A percentile compares a stretch with the other conserved stretches of the same genome.
phyloP scores from a whole-genome alignment of 2,888 invertebrate genomes.

The Alloplasta piceator region DNA sequence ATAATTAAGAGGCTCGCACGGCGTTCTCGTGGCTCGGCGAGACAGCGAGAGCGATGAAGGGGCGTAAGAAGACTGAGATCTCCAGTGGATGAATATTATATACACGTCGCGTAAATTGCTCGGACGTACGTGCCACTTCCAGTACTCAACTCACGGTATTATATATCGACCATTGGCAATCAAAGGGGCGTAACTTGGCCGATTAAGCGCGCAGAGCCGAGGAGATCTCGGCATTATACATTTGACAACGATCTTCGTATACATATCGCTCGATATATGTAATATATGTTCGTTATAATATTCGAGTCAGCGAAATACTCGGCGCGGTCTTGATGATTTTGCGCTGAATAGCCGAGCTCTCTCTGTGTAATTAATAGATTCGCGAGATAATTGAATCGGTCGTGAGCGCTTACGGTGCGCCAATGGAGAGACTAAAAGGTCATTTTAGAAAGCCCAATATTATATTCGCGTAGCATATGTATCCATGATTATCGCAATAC shows the following conservation, averaged over 20 bases:
- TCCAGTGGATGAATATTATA: constrained; percentile 52
- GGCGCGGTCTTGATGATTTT: constrained; percentile 44
- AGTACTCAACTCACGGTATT: constrained; percentile 11
- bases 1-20: constrained; percentile 60
- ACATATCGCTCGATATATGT: neutral
- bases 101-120: constrained; percentile 39
- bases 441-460: constrained; percentile 56
- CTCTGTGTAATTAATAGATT: constrained; percentile 64
- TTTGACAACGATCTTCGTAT: neutral
- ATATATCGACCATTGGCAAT: constrained; percentile 17
- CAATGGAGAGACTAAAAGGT: constrained; percentile 47
- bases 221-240: neutral
- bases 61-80: constrained; percentile 30
- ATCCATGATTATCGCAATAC: constrained; percentile 22
- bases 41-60: constrained; percentile 52
- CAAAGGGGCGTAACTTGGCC: constrained; percentile 28
- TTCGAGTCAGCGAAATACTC: constrained; percentile 27
- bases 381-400: constrained; percentile 66
- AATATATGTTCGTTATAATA: constrained; percentile 14
- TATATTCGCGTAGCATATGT: constrained; percentile 20
- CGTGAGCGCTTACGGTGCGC: constrained; percentile 41
- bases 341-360: constrained; percentile 19
- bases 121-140: constrained; percentile 61
- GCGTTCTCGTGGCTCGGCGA: constrained; percentile 12
- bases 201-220: no score